Percentiles rank a stretch among this genome's conserved stretches.
These are phyloP conservation scores for Miniopterus natalensis DNA, from an alignment of 2,113 vertebrate species.

Conservation along the genomic window DNA sequence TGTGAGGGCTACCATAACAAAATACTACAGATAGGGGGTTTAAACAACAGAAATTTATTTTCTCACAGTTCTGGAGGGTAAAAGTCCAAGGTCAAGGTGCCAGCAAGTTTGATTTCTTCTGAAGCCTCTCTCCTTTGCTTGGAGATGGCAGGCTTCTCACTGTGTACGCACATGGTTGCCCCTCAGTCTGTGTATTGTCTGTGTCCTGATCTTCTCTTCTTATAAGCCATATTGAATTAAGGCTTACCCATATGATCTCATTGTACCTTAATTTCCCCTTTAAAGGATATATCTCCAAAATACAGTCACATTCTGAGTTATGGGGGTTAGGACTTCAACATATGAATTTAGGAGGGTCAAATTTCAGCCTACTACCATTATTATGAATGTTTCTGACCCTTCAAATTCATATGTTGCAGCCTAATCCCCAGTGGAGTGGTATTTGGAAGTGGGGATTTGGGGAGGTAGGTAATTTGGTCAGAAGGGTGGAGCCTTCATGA, in stretches of 20 bases:
- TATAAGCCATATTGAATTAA: neutral
- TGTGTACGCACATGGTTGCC: too few species aligned
- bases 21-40: neutral
- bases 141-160: neutral
- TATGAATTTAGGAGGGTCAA: neutral
- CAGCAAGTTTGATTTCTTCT: neutral
- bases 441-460: neutral
- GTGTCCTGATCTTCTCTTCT: neutral
- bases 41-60: neutral
- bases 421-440: neutral
- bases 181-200: neutral
- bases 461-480: neutral
- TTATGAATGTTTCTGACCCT: neutral
- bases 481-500: neutral
- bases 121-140: neutral
- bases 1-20: neutral
- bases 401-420: neutral
- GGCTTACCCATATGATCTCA: neutral
- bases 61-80: neutral
- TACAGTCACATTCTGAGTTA: neutral
- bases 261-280: slow-evolving; percentile 1
- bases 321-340: neutral
- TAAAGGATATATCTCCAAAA: neutral
- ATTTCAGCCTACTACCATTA: neutral
- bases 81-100: neutral